These are phyloP conservation scores for Philaethria dido DNA, from an alignment of 2,888 invertebrate genomes.

Conservation along the genomic window DNA sequence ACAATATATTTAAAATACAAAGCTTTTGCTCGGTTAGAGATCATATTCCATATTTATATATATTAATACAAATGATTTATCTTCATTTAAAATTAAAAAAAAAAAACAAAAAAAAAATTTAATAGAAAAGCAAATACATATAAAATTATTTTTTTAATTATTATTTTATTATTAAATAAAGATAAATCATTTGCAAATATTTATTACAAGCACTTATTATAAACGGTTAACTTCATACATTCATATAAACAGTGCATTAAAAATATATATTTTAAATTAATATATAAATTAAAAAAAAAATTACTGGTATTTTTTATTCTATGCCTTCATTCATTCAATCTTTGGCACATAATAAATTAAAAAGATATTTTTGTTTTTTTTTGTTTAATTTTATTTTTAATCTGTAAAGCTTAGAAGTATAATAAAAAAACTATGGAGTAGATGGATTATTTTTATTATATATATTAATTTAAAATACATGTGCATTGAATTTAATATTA, in stretches of 20 bases:
- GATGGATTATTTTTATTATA: background rate
- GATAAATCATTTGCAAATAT: background rate
- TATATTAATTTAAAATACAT: constrained; percentile 19
- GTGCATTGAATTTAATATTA: constrained; percentile 8
- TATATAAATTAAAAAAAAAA: background rate
- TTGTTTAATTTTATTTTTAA: background rate
- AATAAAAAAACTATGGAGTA: background rate
- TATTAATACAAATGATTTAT: constrained; percentile 18
- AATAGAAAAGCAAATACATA: background rate
- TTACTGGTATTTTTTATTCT: background rate
- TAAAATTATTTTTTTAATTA: background rate
- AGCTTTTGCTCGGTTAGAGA: constrained; percentile 30
- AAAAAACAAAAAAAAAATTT: background rate
- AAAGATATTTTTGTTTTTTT: background rate
- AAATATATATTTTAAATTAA: constrained; percentile 10
- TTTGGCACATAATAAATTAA: background rate
- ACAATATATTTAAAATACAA: too few relatives aligned
- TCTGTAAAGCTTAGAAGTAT: background rate
- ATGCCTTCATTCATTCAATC: background rate
- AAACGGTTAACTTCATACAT: constrained; percentile 37
- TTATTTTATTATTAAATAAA: background rate
- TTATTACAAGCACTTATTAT: constrained; percentile 34
- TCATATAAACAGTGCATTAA: constrained; percentile 6
- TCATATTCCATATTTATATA: constrained; percentile 36
- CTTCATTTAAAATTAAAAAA: background rate